Base-by-base conservation (phyloP, 1,140 invertebrate genomes). In the Sminthurides bifidus region DNA sequence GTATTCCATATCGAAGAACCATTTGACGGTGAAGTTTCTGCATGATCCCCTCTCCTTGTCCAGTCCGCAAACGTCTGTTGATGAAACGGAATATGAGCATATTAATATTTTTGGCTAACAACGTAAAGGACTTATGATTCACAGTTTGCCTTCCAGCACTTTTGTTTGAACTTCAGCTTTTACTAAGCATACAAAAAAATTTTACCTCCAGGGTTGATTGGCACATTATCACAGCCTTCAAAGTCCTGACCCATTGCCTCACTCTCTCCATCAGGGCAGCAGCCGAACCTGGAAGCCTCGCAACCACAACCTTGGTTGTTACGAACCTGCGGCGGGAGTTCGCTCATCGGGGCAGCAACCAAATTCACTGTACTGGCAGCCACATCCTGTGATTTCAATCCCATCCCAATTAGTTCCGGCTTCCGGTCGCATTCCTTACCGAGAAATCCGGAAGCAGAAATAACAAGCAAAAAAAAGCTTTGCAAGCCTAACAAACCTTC, bases 331-430 rank as follows among this genome's bases (percentile, higher is more conserved):
- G 5, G 84, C 87, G 0, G 81, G 76, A 14, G 31, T 38, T 40
- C 75, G 4, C 83, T 77, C 81, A 73, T 96, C 92, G 0, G 84
- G 79, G 68, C 92, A 96, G 70, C 92, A 96, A 23, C 87, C 87
- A 69, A 76, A 84, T 58, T 83, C 75, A 0, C 82, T 81, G 59
- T 83, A 78, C 57, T 81, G 73, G 71, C 91, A 94, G 27, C 83
- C 81, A 69, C 91, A 94, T 5, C 88, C 82, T 81, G 53, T 50
- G 29, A 55, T 56, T 21, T 21, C n/a, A n/a, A n/a, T n/a, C n/a
- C n/a, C n/a, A n/a, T n/a, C n/a, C n/a, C n/a, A n/a, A n/a, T n/a
- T n/a, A n/a, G n/a, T n/a, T n/a, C n/a, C n/a, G n/a, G n/a, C n/a
- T n/a, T n/a, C n/a, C n/a, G n/a, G n/a, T n/a, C n/a, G n/a, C n/a